Evolutionary conservation across 1,140 invertebrate species (phyloP), one percentile per base, ranked within the genome.

Genomic region (Lysiphlebus fabarum): DNA sequence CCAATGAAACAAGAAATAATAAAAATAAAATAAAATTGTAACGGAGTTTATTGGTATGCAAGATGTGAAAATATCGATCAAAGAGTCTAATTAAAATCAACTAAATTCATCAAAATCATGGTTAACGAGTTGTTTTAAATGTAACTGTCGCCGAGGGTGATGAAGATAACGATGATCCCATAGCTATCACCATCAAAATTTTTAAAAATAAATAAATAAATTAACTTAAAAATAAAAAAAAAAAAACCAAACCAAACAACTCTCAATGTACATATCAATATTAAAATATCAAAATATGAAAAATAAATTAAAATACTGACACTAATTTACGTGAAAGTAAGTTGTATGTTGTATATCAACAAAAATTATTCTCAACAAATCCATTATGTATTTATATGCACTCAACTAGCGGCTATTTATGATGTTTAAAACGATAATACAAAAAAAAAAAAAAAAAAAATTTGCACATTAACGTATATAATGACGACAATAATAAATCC

Each of bases 91-190:
- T 75, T 73, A 74, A 70, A 70, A 66, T 60, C 62, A 62, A 68
- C 67, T 67, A 70, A 72, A 72, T 73, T 70, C 67, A 68, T 74
- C 71, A 72, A 74, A 75, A 69, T 72, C 61, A 61, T 67, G 63
- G 65, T 71, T 71, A 70, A 68, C 66, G 45, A 51, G 49, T 56
- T 12, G 8, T 5, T 36, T 26, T 14, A 44, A 56, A 51, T 51
- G 12, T 51, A 9, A 37, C 17, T 26, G 17, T 36, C 9, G 33
- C 49, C 37, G 9, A 10, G 37, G 49, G 49, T 11, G 26, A 9
- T 38, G 12, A 34, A 37, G 49, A 51, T 51, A 51, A 51, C 26
- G 26, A 51, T 37, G 49, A 51, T 51, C 33, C 33, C 14, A 12
- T 7, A 8, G 45, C 14, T 17, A 48, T 12, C 6, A n/a, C 42